These are phyloP conservation scores for Pogonocherus hispidulus DNA, from an alignment of 2,888 invertebrate species.

Conservation along the genomic window DNA sequence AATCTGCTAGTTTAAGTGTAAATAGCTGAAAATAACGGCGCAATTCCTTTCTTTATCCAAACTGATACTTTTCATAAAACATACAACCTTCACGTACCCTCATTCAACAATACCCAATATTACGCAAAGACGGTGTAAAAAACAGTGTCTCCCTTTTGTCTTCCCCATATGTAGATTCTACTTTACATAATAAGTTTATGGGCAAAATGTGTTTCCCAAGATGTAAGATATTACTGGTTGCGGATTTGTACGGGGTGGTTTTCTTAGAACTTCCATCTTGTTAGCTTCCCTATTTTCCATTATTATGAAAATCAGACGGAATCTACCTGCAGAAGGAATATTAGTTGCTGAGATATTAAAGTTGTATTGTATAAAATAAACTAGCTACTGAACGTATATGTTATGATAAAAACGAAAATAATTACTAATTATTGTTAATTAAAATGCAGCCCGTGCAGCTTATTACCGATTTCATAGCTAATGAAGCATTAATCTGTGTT, in stretches of 20 bases:
- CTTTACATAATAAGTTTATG: slow-evolving; percentile 20
- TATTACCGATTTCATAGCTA: too few relatives aligned
- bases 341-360: too few relatives aligned
- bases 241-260: background rate
- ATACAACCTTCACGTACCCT: background rate
- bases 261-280: too few relatives aligned
- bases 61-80: background rate
- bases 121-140: slow-evolving; percentile 8
- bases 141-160: background rate
- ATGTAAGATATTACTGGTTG: slow-evolving; percentile 1
- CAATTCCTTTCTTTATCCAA: background rate
- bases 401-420: too few relatives aligned
- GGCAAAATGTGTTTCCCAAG: slow-evolving; percentile 9
- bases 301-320: too few relatives aligned
- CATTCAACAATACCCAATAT: slow-evolving; percentile 19
- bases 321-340: too few relatives aligned
- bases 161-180: slow-evolving; percentile 5
- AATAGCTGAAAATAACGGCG: background rate
- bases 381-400: too few relatives aligned
- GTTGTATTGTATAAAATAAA: too few relatives aligned
- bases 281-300: too few relatives aligned
- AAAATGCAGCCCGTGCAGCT: background rate
- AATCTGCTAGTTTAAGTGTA: background rate
- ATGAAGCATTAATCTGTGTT: too few relatives aligned
- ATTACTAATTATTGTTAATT: too few relatives aligned